phyloP scores from a whole-genome alignment of 2,113 vertebrate species.

The Axis porcinus region DNA sequence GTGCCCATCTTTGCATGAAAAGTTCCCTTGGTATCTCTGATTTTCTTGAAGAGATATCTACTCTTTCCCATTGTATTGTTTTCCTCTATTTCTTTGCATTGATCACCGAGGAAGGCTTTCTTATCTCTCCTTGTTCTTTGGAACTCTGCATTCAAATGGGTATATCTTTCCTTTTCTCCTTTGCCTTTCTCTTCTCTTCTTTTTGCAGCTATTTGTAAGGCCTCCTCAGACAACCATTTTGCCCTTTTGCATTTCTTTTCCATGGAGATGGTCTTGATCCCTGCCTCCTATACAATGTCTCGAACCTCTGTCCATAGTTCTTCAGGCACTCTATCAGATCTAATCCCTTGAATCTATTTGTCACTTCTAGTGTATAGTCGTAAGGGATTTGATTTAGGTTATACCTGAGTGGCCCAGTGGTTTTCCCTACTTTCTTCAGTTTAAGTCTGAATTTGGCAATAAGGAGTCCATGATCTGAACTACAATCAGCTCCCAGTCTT shows the following conservation, averaged over 20 bases:
- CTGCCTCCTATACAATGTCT: neutral
- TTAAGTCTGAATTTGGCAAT: neutral
- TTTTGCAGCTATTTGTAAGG: neutral
- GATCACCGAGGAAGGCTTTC: neutral
- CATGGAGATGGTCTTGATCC: neutral
- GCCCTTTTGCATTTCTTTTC: neutral
- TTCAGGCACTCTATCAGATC: neutral
- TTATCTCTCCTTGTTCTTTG: neutral
- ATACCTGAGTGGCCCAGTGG: neutral
- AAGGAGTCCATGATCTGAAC: neutral
- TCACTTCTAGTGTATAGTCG: neutral
- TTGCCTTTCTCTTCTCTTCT: neutral
- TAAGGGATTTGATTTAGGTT: neutral
- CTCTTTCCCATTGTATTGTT: neutral
- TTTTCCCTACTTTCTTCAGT: neutral
- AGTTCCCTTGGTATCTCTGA: neutral
- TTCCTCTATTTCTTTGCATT: neutral
- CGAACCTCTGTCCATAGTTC: neutral
- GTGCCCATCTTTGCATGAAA: neutral
- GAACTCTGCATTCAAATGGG: neutral
- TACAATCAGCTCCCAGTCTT: neutral
- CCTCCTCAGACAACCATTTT: neutral
- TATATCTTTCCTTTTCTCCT: neutral
- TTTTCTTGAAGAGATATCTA: neutral
- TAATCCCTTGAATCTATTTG: neutral